Conservation (phyloP, 1,140 invertebrate species). For the Bombyx mandarina region DNA sequence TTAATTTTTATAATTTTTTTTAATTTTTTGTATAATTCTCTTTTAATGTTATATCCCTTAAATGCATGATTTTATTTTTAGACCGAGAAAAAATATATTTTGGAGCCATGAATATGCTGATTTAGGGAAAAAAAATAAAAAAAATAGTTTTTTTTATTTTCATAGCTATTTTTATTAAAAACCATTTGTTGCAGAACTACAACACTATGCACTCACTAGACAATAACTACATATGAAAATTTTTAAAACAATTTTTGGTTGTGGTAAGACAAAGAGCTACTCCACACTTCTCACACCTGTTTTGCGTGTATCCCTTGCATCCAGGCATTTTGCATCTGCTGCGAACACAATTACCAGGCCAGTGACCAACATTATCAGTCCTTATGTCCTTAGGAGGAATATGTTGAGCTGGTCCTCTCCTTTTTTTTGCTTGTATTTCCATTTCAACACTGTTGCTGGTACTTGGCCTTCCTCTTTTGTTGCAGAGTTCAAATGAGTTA, state of each 20-base stretch:
- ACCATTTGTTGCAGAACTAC: constrained; percentile 3
- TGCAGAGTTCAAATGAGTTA: constrained; percentile 10
- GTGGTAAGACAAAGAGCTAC: constrained; percentile 3
- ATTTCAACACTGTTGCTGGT: constrained; percentile 12
- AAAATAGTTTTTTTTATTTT: constrained; percentile 1
- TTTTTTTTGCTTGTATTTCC: constrained; percentile 11
- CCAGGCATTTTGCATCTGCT: constrained; percentile 11
- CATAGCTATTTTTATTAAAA: constrained; percentile 3
- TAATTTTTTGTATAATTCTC: too few relatives aligned
- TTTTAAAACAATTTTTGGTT: constrained; percentile 2
- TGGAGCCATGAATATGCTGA: constrained; percentile 4
- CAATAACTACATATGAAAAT: constrained; percentile 2
- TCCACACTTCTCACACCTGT: constrained; percentile 4
- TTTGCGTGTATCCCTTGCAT: constrained; percentile 6
- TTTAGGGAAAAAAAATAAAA: constrained; percentile 2
- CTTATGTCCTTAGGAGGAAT: constrained; percentile 10
- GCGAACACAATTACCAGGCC: constrained; percentile 9
- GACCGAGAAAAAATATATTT: constrained; percentile 1
- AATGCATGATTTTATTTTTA: too few relatives aligned
- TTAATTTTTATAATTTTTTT: too few relatives aligned
- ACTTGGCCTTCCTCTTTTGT: constrained; percentile 14
- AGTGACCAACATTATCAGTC: constrained; percentile 13
- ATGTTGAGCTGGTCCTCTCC: constrained; percentile 11
- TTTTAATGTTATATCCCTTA: too few relatives aligned
- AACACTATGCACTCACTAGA: constrained; percentile 1